phyloP scores from a whole-genome alignment of 2,797 vertebrate species.

The Zenarchopterus dispar region DNA sequence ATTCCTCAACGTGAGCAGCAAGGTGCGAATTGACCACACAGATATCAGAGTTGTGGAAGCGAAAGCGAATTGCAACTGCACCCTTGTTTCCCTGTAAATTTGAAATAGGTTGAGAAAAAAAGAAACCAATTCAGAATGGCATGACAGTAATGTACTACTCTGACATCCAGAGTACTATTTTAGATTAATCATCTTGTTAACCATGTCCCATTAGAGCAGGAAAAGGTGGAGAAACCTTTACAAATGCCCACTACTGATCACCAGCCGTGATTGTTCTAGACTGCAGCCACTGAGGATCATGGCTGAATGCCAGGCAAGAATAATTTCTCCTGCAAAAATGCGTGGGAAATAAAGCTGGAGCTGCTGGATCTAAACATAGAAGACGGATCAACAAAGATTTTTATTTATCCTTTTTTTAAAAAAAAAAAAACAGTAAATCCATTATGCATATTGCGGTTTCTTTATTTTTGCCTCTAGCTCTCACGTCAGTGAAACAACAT shows the following conservation, averaged over 20 bases:
- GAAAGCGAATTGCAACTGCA: slow-evolving; percentile 92
- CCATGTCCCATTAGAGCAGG: slow-evolving; percentile 13
- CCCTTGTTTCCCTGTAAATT: slow-evolving; percentile 93
- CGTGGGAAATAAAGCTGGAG: slow-evolving; percentile 7
- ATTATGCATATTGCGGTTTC: too few species aligned
- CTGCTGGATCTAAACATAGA: not conserved
- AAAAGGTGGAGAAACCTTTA: not conserved
- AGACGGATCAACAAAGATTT: not conserved
- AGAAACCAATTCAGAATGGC: not conserved
- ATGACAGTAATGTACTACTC: slow-evolving; percentile 15
- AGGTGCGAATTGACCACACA: slow-evolving; percentile 96
- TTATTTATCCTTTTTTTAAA: too few species aligned
- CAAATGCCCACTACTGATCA: slow-evolving; percentile 28
- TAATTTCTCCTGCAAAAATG: too few species aligned
- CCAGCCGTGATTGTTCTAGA: slow-evolving; percentile 32
- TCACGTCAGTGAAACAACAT: too few species aligned
- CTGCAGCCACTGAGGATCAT: slow-evolving; percentile 43
- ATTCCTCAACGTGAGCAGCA: slow-evolving; percentile 93
- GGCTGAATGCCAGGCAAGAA: not conserved
- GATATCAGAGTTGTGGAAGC: slow-evolving; percentile 92
- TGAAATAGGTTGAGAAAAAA: not conserved
- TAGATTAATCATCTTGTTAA: slow-evolving; percentile 19
- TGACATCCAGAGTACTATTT: slow-evolving; percentile 15
- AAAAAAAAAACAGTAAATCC: too few species aligned
- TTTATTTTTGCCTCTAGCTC: too few species aligned